Evolutionary conservation across 2,797 vertebrate genomes (phyloP), one percentile per base, ranked within the genome.

Genomic region (Varecia variegata): DNA sequence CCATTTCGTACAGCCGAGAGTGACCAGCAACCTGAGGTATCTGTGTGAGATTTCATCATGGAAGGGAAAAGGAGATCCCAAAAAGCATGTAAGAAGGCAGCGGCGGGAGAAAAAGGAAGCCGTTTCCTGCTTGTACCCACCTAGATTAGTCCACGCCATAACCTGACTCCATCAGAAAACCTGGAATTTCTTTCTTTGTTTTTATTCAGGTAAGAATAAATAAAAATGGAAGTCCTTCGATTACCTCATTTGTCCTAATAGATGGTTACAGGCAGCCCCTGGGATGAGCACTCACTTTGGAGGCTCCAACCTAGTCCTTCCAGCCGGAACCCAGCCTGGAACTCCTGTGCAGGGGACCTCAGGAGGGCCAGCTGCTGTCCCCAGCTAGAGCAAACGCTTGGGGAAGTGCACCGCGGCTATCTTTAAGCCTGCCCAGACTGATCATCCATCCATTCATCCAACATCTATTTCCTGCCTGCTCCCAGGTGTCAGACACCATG

Each of bases 1-100:
- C 10, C 1, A 0, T 47, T 23, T 65, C 7, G 1, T 5, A 13
- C 2, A 45, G 60, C 21, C 71, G 7, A 35, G n/a, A 62, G 38
- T 56, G 45, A 77, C 25, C 3, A 58, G 50, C 23, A 77, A 40
- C 32, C 38, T 25, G 11, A 80, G 2, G 30, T 30, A 32, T 74
- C 56, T 47, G 50, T 50, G 40, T 38, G 27, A 52, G n/a, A 47
- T 10, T 30, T 18, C 60, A 65, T 17, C 9, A 13, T 81, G 52
- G 38, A 76, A 7, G 20, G 18, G 23, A 54, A 52, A 68, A 25
- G 27, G 45, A 40, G 60, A 52, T 14, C 0, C 11, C 50, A 12
- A 35, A 68, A 15, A 54, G 17, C 6, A 3, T 2, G 32, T 32
- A 27, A n/a, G 52, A 67, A 73, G 74, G 50, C 54, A 47, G 25